phyloP scores from a whole-genome alignment of 2,888 invertebrate species.

The Pinctada fucata region DNA sequence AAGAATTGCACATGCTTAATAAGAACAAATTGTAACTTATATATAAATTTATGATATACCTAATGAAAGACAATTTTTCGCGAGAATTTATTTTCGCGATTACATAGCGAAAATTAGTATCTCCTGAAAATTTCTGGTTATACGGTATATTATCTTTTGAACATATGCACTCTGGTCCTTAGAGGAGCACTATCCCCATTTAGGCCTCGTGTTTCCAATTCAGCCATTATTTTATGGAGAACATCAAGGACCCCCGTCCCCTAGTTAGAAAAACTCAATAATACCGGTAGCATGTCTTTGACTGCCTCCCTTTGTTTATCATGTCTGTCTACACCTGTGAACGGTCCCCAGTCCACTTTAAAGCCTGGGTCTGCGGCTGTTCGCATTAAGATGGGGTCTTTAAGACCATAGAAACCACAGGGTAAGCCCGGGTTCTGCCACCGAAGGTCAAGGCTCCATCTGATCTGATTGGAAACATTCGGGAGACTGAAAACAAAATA shows the following conservation, averaged over 20 bases:
- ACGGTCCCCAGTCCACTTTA: constrained; percentile 65
- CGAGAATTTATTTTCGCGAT: too few relatives aligned
- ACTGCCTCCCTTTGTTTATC: constrained; percentile 40
- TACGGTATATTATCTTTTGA: too few relatives aligned
- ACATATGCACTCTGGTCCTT: too few relatives aligned
- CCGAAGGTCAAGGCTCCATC: constrained; percentile 73
- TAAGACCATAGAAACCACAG: constrained; percentile 68
- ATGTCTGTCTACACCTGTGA: constrained; percentile 49
- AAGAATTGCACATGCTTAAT: too few relatives aligned
- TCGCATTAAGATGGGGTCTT: constrained; percentile 65
- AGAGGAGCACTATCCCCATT: too few relatives aligned
- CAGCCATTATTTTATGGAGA: too few relatives aligned
- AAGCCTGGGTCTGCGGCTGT: constrained; percentile 60
- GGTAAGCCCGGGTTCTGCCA: constrained; percentile 69
- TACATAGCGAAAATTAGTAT: too few relatives aligned
- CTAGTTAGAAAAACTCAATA: not conserved
- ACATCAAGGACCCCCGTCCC: not conserved
- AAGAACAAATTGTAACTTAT: too few relatives aligned
- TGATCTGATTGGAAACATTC: constrained; percentile 63
- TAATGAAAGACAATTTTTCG: too few relatives aligned
- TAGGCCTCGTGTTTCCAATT: too few relatives aligned
- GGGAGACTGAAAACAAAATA: constrained; percentile 54
- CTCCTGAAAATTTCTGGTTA: too few relatives aligned
- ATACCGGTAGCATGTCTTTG: constrained; percentile 47
- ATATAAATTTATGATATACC: too few relatives aligned